Evolutionary conservation across 2,888 invertebrate genomes (phyloP), one percentile per base, ranked within the genome.

Genomic region (Callyntrura sp.): DNA sequence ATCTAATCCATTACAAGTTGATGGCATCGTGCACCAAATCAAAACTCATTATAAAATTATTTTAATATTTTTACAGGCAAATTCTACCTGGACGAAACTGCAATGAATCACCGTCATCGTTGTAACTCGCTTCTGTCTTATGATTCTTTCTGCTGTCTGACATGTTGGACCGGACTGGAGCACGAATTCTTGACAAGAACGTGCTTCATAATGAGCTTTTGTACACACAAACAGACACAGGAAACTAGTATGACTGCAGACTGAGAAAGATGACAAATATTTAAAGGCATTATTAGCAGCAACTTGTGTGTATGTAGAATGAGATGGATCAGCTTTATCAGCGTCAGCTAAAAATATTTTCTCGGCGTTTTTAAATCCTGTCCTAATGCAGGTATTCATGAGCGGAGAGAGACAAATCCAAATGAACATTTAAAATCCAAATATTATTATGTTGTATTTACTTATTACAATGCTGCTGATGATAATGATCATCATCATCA

Each of bases 361-460:
- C 28, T 35, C 57, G 17, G 25, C 25, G 14, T 65, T 65, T 65
- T 65, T 12, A 65, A 65, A 28, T 12, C 14, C 17, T 17, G 68
- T 12, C 11, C n/a, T n/a, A 14, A 43, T 17, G 23, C 17, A 70
- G 14, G 8, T 70, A 70, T 43, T 14, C 68, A 9, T 17, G 43
- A 62, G 9, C n/a, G 11, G 1, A 51, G 51, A 70, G 43, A 35
- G 43, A n/a, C 43, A 70, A 25, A 65, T 28, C n/a, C 17, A 60
- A 17, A 43, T 43, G 2, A 70, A 11, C 43, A 43, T 70, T 70
- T 43, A 82, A 88, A 83, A 76, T 82, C 88, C 62, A 83, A 88
- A 83, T 83, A 88, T 88, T 82, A 70, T 88, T n/a, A 70, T 70
- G n/a, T 60, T 83, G 81, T 88, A 76, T 62, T 62, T 62, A 82